Evolutionary conservation across 1,140 invertebrate species (phyloP).

Genomic region (Trachymyrmex septentrionalis): DNA sequence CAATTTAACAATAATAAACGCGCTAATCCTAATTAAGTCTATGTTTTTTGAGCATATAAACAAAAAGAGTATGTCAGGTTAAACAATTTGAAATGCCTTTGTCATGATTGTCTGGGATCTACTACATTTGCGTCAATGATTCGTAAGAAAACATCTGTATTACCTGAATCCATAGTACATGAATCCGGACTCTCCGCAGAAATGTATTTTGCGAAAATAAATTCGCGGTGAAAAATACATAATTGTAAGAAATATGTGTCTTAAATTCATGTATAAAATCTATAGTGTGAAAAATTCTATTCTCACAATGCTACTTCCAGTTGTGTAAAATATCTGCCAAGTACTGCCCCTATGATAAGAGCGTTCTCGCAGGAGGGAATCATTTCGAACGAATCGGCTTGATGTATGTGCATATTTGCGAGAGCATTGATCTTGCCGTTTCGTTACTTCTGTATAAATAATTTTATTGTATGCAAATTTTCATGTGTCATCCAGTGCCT

Average conservation of each 20-base stretch:
- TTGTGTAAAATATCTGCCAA: constrained; percentile 40
- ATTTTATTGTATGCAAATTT: constrained; percentile 66
- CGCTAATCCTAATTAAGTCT: constrained; percentile 5
- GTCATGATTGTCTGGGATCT: constrained; percentile 21
- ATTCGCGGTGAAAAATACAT: constrained; percentile 21
- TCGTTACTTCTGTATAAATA: constrained; percentile 50
- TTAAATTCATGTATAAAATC: constrained; percentile 34
- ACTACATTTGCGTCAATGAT: constrained; percentile 38
- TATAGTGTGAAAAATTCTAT: constrained; percentile 19
- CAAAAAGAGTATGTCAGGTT: constrained; percentile 23
- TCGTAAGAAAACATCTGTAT: constrained; percentile 58
- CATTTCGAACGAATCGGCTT: constrained; percentile 34
- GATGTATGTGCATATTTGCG: constrained; percentile 27
- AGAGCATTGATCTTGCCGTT: constrained; percentile 46
- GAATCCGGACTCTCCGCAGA: constrained; percentile 46
- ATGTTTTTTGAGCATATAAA: constrained; percentile 21
- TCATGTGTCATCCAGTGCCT: constrained; percentile 28
- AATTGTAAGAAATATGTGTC: constrained; percentile 19
- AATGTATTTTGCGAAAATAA: constrained; percentile 56
- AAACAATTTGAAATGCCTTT: constrained; percentile 23
- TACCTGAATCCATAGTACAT: constrained; percentile 59
- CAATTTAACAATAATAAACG: neutral
- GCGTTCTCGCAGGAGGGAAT: neutral
- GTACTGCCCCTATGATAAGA: neutral
- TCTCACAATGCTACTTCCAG: constrained; percentile 33